These are phyloP conservation scores for Crotalus tigris DNA, from an alignment of 2,113 vertebrate genomes.

Conservation along the genomic window DNA sequence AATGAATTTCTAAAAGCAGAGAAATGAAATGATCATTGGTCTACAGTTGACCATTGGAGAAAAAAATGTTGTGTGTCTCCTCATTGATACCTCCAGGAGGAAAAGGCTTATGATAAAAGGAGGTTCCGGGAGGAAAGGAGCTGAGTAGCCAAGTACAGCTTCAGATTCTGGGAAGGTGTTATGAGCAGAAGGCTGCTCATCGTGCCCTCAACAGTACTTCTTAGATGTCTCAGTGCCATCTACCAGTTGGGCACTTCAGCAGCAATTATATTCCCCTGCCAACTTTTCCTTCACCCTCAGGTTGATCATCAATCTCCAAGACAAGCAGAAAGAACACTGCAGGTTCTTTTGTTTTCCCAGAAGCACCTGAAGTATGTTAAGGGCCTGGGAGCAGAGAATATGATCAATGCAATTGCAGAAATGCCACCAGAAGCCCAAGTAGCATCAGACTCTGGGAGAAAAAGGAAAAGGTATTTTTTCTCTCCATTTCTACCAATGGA, in stretches of 20 bases:
- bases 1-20: no score
- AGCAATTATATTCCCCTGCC: neutral
- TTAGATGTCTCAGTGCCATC: neutral
- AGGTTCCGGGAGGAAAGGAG: neutral
- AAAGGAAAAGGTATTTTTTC: no score
- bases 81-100: neutral
- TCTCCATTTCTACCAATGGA: no score
- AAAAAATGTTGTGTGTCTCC: no score
- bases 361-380: neutral
- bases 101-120: neutral
- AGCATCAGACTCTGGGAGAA: neutral
- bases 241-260: neutral
- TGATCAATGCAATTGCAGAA: neutral
- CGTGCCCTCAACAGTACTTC: neutral
- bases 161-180: neutral
- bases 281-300: neutral
- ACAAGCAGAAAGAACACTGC: neutral
- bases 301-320: neutral
- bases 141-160: neutral
- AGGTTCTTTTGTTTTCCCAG: no score
- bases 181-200: neutral
- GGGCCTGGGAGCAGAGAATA: neutral
- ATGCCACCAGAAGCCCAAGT: neutral
- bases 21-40: no score
- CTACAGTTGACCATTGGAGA: no score